Evolutionary conservation across 2,888 invertebrate species (phyloP).

Genomic region (Hypsopygia costalis): DNA sequence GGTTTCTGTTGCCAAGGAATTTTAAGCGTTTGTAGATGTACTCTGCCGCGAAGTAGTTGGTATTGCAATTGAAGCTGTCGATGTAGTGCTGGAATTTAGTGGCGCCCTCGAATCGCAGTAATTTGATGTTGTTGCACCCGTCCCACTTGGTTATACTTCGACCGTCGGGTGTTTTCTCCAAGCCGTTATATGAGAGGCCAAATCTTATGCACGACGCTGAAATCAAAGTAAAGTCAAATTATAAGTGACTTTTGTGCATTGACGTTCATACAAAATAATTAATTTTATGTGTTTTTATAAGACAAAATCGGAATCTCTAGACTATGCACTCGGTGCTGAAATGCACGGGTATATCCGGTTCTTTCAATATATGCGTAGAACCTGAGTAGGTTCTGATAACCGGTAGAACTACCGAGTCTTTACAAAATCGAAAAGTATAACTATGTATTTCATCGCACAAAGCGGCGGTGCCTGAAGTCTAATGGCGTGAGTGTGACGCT

Average conservation of each 20-base stretch:
- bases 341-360: no score
- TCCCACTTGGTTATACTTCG: conserved; percentile 83
- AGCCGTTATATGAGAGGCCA: conserved; percentile 93
- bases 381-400: no score
- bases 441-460: no score
- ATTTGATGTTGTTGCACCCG: conserved; percentile 93
- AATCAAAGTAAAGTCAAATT: conserved; percentile 29
- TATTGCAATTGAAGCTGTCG: conserved; percentile 96
- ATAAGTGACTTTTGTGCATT: background rate
- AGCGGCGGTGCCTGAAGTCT: no score
- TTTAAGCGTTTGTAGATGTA: conserved; percentile 96
- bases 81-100: conserved; percentile 93
- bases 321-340: no score
- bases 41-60: conserved; percentile 96
- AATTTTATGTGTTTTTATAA: no score
- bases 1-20: conserved; percentile 90
- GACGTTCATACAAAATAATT: no score
- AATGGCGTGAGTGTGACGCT: no score
- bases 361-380: no score
- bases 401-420: no score
- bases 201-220: conserved; percentile 75
- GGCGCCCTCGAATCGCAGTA: conserved; percentile 90
- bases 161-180: conserved; percentile 70
- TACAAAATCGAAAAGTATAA: no score
- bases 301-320: no score